Base-by-base conservation (phyloP, 1,140 invertebrate species). In the Mactra quadrangularis region DNA sequence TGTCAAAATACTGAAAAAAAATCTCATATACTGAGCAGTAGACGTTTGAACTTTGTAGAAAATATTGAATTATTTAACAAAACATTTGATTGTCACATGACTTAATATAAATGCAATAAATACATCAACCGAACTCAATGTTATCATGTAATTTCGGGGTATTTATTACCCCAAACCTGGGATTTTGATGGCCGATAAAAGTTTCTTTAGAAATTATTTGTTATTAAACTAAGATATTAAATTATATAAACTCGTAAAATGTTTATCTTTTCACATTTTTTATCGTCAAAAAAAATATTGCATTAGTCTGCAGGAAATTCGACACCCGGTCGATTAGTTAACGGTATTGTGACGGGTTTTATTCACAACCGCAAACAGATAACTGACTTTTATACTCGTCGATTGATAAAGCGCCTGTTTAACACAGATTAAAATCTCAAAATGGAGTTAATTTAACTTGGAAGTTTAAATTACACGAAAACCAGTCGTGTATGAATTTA, bases 281-380 rank as follows among this genome's bases (percentile, higher is more conserved):
- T 35, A 64, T 13, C 33, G 9, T 38, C 19, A 66, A 66, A n/a
- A n/a, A n/a, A n/a, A 47, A 45, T 66, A 33, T 45, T 66, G 41
- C 62, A 66, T n/a, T 19, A 27, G 62, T 66, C 22, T 66, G 62
- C 62, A 47, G 11, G 62, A 66, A 66, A 66, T 66, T 66, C 17
- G 62, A 66, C n/a, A 66, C 62, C 35, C 13, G 38, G 2, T 17
- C 33, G 11, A 4, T 41, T 41, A 15, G 6, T 41, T 47, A 25
- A 7, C 62, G 17, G 6, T 15, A 66, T 41, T 15, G 38, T 41
- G 38, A 41, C 38, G 38, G 38, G 38, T 41, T 41, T 41, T 41
- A 15, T 41, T 7, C 38, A 41, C 38, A 7, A 7, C 7, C 59
- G 33, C 7, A 38, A 62, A 38, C 29, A 66, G 62, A 66, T 47